Conservation (phyloP, 2,888 invertebrate species). For the Venustoraphidia nigricollis region DNA sequence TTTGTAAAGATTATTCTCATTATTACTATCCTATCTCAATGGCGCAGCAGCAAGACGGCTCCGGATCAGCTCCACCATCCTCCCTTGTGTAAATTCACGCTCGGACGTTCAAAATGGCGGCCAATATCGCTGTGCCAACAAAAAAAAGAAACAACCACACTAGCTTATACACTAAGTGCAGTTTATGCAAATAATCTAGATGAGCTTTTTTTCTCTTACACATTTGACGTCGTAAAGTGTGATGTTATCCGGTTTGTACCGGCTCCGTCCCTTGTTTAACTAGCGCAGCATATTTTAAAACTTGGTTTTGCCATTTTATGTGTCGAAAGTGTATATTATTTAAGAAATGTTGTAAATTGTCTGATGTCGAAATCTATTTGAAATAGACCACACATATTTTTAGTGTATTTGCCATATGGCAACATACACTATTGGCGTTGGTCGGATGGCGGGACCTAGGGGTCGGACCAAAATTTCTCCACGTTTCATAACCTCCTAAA, state of each 20-base stretch:
- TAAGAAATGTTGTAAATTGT: no score
- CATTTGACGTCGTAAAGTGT: conserved; percentile 23
- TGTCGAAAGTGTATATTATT: no score
- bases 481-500: no score
- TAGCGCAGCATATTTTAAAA: no score
- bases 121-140: conserved; percentile 12
- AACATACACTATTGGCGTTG: no score
- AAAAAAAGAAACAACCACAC: conserved; percentile 5
- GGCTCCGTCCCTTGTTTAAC: no score
- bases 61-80: background rate
- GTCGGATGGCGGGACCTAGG: no score
- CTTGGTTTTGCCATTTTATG: no score
- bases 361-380: no score
- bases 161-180: conserved; percentile 22
- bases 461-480: no score
- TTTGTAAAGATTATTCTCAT: conserved; percentile 29
- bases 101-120: conserved; percentile 14
- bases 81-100: conserved; percentile 18
- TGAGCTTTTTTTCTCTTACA: conserved; percentile 28
- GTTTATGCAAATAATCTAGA: conserved; percentile 34
- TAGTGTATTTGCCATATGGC: no score
- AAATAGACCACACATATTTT: no score
- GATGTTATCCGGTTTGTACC: conserved; percentile 23
- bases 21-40: conserved; percentile 28
- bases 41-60: conserved; percentile 16